Conservation (phyloP, 2,797 vertebrate genomes). For the Rhabdophis nuchalis region DNA sequence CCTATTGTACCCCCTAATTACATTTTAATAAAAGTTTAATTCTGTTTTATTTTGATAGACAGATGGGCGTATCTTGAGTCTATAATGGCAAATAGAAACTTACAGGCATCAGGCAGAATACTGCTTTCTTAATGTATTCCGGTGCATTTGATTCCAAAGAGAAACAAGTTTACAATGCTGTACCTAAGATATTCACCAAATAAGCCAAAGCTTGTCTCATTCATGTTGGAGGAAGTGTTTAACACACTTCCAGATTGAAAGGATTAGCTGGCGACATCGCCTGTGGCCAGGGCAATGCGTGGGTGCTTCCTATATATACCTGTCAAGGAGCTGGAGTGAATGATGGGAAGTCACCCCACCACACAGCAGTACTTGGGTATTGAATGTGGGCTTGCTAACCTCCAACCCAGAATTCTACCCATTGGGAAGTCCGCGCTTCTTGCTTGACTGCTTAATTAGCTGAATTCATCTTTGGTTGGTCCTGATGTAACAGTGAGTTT, state of each 20-base stretch:
- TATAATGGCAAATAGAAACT: not conserved
- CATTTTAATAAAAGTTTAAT: not conserved
- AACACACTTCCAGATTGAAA: too few relatives aligned
- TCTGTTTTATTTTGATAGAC: not conserved
- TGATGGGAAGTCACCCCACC: too few relatives aligned
- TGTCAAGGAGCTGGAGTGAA: too few relatives aligned
- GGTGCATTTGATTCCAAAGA: not conserved
- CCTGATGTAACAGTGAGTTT: not conserved
- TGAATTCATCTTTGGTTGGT: not conserved
- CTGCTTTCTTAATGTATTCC: not conserved
- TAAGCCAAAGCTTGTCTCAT: not conserved
- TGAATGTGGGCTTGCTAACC: too few relatives aligned
- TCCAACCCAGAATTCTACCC: too few relatives aligned
- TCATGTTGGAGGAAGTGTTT: too few relatives aligned
- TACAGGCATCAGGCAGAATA: not conserved
- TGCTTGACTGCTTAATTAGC: not conserved
- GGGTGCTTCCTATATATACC: too few relatives aligned
- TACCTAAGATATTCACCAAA: not conserved
- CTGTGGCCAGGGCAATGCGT: too few relatives aligned
- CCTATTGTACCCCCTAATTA: not conserved
- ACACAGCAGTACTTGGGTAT: too few relatives aligned
- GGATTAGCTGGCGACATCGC: too few relatives aligned
- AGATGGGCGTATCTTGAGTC: not conserved
- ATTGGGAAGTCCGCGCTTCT: too few relatives aligned
- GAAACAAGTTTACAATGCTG: not conserved